Base-by-base conservation (phyloP, 2,113 vertebrate species). In the Pseudopodoces humilis region DNA sequence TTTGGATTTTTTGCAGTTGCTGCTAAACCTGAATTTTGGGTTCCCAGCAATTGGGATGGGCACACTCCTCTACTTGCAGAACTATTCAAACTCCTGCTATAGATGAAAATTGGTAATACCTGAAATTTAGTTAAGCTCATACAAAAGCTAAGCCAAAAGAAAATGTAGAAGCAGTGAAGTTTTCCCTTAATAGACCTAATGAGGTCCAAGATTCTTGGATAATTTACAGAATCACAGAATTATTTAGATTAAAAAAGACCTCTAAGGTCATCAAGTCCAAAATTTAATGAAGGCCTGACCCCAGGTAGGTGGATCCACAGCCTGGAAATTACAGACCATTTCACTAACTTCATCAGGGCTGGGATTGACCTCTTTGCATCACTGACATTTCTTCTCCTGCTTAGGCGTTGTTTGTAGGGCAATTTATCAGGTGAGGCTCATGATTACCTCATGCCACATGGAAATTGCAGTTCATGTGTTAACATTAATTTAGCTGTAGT, bases 201-300 rank as follows among this genome's bases (percentile, higher is more conserved):
- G n/a, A 79, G 11, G 17, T 39, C 43, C 35, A 70, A 68, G 4
- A 7, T 62, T 94, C 67, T 78, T 71, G 53, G 15, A 62, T 39
- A 83, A 50, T 76, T 75, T 68, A 39, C 13, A 46, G 44, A 82
- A 67, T 82, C 33, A 22, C 24, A n/a, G 13, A 46, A 41, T 53
- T 41, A 47, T 47, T 82, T 41, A 82, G 28, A 11, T 47, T 8
- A 33, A 44, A 60, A 75, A 75, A 75, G 39, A n/a, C 30, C 9
- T 53, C 39, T 60, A n/a, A 60, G 16, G 15, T 46, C 24, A 46
- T 15, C 1, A 7, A 68, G 16, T 25, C n/a, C 19, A 75, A 75
- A 59, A 15, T 46, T 28, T 46, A 69, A 47, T 0, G 0, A 83
- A 30, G 23, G 12, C n/a, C 43, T 78, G 15, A 3, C 11, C 28